These are phyloP conservation scores for Xestoiulus laeticollis DNA, from an alignment of 2,888 invertebrate species.

Conservation along the genomic window DNA sequence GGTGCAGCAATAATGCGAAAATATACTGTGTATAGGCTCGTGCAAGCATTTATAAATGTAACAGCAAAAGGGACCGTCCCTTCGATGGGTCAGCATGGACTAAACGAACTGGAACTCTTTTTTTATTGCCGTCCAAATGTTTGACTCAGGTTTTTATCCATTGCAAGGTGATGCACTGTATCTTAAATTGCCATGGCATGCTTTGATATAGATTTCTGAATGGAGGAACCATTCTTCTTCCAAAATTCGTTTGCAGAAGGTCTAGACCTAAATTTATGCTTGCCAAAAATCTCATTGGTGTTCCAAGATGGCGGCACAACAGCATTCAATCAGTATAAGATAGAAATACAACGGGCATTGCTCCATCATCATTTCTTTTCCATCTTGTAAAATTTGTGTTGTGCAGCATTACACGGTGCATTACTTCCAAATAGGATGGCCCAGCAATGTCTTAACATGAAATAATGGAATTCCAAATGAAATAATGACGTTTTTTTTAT, in stretches of 20 bases:
- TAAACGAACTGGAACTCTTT: background rate
- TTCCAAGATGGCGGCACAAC: background rate
- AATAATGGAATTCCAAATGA: background rate
- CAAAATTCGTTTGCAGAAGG: background rate
- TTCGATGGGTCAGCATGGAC: background rate
- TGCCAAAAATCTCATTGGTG: slow-evolving; percentile 1
- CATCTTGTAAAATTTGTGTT: background rate
- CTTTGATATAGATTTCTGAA: background rate
- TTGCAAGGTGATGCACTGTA: background rate
- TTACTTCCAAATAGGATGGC: background rate
- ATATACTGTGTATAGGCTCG: background rate
- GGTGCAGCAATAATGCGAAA: background rate
- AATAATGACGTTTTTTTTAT: slow-evolving; percentile 13
- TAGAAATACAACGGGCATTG: background rate
- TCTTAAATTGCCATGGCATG: background rate
- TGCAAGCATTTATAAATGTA: background rate
- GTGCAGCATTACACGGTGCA: slow-evolving; percentile 24
- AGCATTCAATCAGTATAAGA: background rate
- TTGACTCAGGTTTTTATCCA: background rate
- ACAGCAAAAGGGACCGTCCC: background rate
- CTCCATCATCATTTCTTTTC: background rate
- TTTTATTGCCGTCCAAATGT: background rate
- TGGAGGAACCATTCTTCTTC: background rate
- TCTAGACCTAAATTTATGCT: background rate
- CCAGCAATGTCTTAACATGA: background rate